Base-by-base conservation (phyloP, 1,140 invertebrate genomes). In the Pinna nobilis region DNA sequence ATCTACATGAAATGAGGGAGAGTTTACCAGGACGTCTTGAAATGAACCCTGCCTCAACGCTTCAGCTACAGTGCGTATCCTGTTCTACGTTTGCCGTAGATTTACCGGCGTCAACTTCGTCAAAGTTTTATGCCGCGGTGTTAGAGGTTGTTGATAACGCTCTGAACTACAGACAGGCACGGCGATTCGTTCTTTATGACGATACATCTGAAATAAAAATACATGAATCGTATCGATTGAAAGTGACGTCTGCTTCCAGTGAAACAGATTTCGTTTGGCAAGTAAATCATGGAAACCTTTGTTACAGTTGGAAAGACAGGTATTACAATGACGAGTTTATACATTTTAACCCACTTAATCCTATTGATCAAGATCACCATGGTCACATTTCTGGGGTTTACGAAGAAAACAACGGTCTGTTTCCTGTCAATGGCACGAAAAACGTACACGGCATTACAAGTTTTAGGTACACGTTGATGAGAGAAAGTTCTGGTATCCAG, bases 361-460 rank as follows among this genome's bases (percentile, higher is more conserved):
- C 61, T 11, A 75, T 78, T 49, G 39, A 69, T 33, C 51, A 60
- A 11, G 70, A 70, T 23, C 20, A 51, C 2, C 50, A 64, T 44
- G 59, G 32, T 25, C 50, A 61, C 20, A 72, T 82, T 41, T 39
- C 3, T 2, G 63, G 73, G 1, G 37, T 69, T n/a, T 81, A 81
- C 50, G 79, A 83, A 55, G 77, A 81, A 53, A 59, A 44, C 30
- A 63, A 51, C 23, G 82, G 82, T 6, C 7, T 49, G 20, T 37
- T 82, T 7, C 76, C 77, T 11, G 60, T 77, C 18, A 33, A 25
- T 30, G 82, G 82, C 9, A 80, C 82, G 4, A 20, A 32, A 49
- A 83, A 83, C 60, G 55, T 80, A 9, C 13, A 76, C 25, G 82
- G 82, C 0, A 75, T 83, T n/a, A 67, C 53, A 6, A 2, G 28